These are phyloP conservation scores for Phoeniculus purpureus DNA, from an alignment of 2,797 vertebrate species.

Conservation along the genomic window DNA sequence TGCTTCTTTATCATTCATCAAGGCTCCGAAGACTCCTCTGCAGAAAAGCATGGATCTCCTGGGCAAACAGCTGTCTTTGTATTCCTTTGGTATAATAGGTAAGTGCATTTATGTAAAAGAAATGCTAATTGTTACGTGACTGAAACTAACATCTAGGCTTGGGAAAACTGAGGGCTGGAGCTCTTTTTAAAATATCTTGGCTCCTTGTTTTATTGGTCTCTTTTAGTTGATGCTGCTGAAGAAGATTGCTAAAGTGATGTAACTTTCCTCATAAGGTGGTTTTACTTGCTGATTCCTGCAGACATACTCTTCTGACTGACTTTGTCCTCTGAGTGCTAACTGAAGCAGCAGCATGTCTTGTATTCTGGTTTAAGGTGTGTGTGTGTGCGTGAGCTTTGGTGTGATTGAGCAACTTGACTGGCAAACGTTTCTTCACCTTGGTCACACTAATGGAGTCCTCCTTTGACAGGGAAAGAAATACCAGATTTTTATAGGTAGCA, in stretches of 20 bases:
- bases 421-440: background rate
- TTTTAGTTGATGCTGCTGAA: background rate
- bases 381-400: background rate
- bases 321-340: background rate
- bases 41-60: conserved; percentile 99
- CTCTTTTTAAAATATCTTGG: background rate
- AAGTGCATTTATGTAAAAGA: conserved; percentile 52
- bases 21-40: conserved; percentile 95
- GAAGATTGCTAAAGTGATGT: background rate
- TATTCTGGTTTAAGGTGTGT: background rate
- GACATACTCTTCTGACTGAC: background rate
- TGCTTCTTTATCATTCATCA: conserved; percentile 36
- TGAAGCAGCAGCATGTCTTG: background rate
- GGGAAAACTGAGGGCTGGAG: background rate
- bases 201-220: background rate
- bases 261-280: background rate
- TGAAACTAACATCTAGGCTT: background rate
- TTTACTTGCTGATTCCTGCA: background rate
- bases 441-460: background rate
- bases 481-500: background rate
- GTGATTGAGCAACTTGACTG: background rate
- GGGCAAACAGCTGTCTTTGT: conserved; percentile 96
- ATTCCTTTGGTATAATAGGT: conserved; percentile 98
- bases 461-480: background rate
- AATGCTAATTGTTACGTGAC: background rate